Conservation (phyloP, 92 coral and sea anemone genomes). For the Anthopleura xanthogrammica region DNA sequence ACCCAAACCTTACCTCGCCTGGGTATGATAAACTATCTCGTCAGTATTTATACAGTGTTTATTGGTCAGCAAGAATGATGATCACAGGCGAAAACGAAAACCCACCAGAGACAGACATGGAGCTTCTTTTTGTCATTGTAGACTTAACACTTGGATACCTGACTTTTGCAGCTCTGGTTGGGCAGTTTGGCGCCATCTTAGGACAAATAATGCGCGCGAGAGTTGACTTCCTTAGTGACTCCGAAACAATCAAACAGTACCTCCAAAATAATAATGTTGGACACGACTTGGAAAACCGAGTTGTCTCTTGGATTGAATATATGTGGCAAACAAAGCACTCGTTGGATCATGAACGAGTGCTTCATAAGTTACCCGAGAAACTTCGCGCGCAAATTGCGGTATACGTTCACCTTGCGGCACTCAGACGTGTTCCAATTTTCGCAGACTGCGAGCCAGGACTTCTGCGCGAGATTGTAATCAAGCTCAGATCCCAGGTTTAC, state of each 20-base stretch:
- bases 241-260: slow-evolving; percentile 69
- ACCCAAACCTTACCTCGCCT: slow-evolving; percentile 54
- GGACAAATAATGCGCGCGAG: slow-evolving; percentile 66
- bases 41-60: slow-evolving; percentile 78
- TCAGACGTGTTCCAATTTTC: slow-evolving; percentile 69
- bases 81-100: slow-evolving; percentile 80
- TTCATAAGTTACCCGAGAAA: slow-evolving; percentile 59
- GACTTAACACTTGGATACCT: slow-evolving; percentile 70
- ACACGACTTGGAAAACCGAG: slow-evolving; percentile 68
- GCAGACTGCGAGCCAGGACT: slow-evolving; percentile 90
- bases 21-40: slow-evolving; percentile 51
- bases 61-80: slow-evolving; percentile 79
- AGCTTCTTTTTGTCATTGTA: slow-evolving; percentile 68
- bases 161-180: slow-evolving; percentile 80
- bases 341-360: slow-evolving; percentile 60
- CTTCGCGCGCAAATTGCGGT: slow-evolving; percentile 77
- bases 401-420: slow-evolving; percentile 72
- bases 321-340: slow-evolving; percentile 78
- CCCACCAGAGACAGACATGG: slow-evolving; percentile 75
- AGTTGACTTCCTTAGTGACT: slow-evolving; percentile 65
- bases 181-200: slow-evolving; percentile 84
- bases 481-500: slow-evolving; percentile 70
- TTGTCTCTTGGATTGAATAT: slow-evolving; percentile 81
- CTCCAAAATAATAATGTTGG: slow-evolving; percentile 60
- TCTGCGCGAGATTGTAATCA: slow-evolving; percentile 70